Evolutionary conservation across 1,140 invertebrate genomes (phyloP).

Genomic region (Lepidostoma basale): DNA sequence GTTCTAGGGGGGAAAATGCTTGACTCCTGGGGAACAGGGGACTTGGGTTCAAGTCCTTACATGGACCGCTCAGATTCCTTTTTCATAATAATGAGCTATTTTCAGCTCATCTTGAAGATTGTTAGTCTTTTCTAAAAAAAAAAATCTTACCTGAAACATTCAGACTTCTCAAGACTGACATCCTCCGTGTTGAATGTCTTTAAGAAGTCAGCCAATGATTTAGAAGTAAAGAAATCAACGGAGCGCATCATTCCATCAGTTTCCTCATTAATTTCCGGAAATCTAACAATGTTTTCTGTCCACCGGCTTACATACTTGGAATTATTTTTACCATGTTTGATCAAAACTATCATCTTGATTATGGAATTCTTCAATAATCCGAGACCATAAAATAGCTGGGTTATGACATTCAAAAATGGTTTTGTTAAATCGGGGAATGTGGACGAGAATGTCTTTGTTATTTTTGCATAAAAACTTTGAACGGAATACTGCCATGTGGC

Average conservation of each 20-base stretch:
- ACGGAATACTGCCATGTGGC: constrained; percentile 64
- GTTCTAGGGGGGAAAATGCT: too few species aligned
- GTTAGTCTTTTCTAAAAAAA: too few species aligned
- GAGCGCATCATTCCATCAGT: not conserved
- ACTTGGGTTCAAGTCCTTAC: too few species aligned
- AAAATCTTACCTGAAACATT: constrained; percentile 49
- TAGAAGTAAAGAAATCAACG: constrained; percentile 33
- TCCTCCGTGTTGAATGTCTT: constrained; percentile 18
- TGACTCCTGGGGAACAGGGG: too few species aligned
- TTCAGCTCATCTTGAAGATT: too few species aligned
- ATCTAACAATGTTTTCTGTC: constrained; percentile 38
- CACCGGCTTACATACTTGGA: not conserved
- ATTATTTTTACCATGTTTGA: constrained; percentile 17
- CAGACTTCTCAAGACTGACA: constrained; percentile 28
- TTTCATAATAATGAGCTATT: too few species aligned
- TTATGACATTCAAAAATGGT: constrained; percentile 65
- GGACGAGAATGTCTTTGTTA: constrained; percentile 61
- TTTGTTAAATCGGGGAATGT: constrained; percentile 72
- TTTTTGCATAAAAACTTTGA: constrained; percentile 62
- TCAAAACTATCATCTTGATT: constrained; percentile 52
- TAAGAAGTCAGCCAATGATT: constrained; percentile 24
- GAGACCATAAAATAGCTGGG: constrained; percentile 66
- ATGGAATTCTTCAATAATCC: constrained; percentile 57
- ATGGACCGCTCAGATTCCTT: too few species aligned
- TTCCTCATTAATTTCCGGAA: constrained; percentile 34